Evolutionary conservation across 2,113 vertebrate genomes (phyloP), one percentile per base, ranked within the genome.

Genomic region (Tamias sibiricus): DNA sequence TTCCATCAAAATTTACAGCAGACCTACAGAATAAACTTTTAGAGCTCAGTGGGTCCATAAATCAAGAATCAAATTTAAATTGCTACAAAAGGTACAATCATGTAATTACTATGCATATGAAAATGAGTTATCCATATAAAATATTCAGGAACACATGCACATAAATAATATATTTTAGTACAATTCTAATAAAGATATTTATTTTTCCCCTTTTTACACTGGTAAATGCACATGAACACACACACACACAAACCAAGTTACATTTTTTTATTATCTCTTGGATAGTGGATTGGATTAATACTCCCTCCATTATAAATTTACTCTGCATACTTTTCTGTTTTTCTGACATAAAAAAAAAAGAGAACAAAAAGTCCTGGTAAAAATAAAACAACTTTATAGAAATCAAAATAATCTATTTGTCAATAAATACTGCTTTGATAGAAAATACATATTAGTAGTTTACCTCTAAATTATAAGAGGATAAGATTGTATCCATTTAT

Each of bases 91-190:
- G 4, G 1, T 62, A 59, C 4, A 44, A 44, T 82, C 54, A 71
- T 10, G 76, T 71, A 95, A 75, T 89, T 86, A 88, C 3, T 79
- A 83, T 66, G 71, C 1, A 84, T 68, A 59, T 68, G 17, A 84
- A 84, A 66, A 54, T 40, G 30, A 64, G 57, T 49, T 84, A n/a
- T 74, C 57, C 4, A 40, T 47, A 30, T 12, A 87, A 71, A 76
- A 86, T 64, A 74, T 28, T 82, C 47, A 88, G 35, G 22, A 66
- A 7, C 44, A 5, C 22, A 57, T 52, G 16, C 11, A 83, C 8
- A 87, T 90, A 80, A 80, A 86, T 93, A 30, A 72, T 57, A 59
- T 74, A 86, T 79, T 82, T 71, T 94, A 76, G 77, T 62, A 83
- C 3, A 42, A 26, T 74, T 68, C 8, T 66, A 79, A 83, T 91